Evolutionary conservation across 1,140 invertebrate genomes (phyloP).

Genomic region (Acromyrmex charruanus): DNA sequence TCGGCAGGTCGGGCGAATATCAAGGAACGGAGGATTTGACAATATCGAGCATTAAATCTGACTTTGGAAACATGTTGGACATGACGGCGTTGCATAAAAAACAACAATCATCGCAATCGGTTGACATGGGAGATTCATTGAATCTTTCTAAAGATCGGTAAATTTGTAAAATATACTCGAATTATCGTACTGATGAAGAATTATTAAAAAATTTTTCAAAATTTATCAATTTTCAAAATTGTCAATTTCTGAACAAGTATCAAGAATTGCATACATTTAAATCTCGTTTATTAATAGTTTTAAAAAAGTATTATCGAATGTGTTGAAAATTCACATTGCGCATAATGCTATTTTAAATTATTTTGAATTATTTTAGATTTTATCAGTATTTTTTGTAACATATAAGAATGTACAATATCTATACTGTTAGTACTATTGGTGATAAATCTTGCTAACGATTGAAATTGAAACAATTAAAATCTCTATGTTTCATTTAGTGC

Average conservation of each 20-base stretch:
- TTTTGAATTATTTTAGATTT: neutral
- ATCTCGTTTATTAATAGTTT: conserved; percentile 19
- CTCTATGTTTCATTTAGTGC: neutral
- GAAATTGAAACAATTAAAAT: neutral
- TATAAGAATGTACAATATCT: neutral
- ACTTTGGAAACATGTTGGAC: conserved; percentile 81
- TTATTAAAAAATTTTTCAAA: neutral
- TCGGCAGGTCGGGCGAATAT: conserved; percentile 77
- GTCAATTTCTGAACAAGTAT: neutral
- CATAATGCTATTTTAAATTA: neutral
- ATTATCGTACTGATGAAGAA: neutral
- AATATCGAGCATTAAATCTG: conserved; percentile 79
- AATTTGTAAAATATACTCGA: conserved; percentile 4
- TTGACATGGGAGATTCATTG: conserved; percentile 81
- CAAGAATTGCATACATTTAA: neutral
- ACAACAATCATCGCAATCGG: conserved; percentile 71
- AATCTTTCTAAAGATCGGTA: conserved; percentile 84
- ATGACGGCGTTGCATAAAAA: conserved; percentile 81
- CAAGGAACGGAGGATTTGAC: conserved; percentile 81
- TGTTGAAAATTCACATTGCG: neutral
- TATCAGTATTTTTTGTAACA: conserved; percentile 19
- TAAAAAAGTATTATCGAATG: conserved; percentile 4
- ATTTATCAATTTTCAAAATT: conserved; percentile 5
- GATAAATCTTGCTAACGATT: neutral
- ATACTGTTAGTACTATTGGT: neutral